Conservation (phyloP, 2,113 vertebrate species). For the Limnothrissa miodon region DNA sequence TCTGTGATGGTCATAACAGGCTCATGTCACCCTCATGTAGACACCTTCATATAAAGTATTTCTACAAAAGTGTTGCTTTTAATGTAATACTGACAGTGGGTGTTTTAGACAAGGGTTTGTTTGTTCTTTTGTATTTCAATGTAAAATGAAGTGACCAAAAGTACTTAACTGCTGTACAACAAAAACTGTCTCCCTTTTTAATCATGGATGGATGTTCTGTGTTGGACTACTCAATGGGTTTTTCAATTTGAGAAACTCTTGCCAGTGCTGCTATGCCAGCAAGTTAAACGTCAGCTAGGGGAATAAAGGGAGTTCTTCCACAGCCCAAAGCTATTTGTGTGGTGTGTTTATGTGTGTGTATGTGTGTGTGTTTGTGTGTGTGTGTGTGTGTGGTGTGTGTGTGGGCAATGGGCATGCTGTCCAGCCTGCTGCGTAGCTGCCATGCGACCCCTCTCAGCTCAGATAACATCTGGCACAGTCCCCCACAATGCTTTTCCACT, state of each 20-base stretch:
- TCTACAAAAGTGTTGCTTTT: background rate
- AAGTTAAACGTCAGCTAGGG: background rate
- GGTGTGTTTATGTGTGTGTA: background rate
- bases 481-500: conserved; percentile 46
- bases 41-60: too few relatives aligned
- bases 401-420: background rate
- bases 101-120: too few relatives aligned
- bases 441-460: conserved; percentile 39
- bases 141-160: background rate
- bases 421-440: conserved; percentile 21
- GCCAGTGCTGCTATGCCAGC: background rate
- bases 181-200: background rate
- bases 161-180: background rate
- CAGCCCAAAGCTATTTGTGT: background rate
- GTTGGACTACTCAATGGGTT: background rate
- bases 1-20: too few relatives aligned
- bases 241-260: background rate
- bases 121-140: background rate
- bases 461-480: conserved; percentile 41
- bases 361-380: background rate
- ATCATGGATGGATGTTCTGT: background rate
- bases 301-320: conserved; percentile 9
- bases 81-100: background rate
- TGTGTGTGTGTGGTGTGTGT: background rate
- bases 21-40: too few relatives aligned